These are phyloP conservation scores for Poecilia picta DNA, from an alignment of 2,797 vertebrate species.

Conservation along the genomic window DNA sequence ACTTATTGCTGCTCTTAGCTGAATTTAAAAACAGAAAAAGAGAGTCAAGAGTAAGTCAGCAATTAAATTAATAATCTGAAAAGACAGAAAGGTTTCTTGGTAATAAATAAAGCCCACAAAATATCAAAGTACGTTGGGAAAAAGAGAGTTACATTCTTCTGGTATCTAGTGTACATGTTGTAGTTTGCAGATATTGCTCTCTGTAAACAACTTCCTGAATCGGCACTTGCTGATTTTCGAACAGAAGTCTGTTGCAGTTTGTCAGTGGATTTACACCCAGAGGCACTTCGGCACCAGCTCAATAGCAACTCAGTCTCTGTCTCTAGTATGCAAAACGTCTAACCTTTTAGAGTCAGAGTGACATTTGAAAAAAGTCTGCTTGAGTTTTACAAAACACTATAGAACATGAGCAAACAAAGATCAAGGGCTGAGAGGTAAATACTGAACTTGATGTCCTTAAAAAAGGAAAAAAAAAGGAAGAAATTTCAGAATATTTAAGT, in stretches of 20 bases:
- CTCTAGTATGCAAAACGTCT: slow-evolving; percentile 3
- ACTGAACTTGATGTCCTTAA: slow-evolving; percentile 27
- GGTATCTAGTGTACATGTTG: background rate
- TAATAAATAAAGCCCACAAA: background rate
- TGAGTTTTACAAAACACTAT: slow-evolving; percentile 40
- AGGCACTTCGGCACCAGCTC: background rate
- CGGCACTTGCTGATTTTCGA: background rate
- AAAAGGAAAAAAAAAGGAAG: no score
- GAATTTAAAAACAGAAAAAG: background rate
- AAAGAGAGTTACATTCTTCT: background rate
- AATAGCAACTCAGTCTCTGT: background rate
- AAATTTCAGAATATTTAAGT: no score
- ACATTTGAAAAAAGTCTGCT: slow-evolving; percentile 14
- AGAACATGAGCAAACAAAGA: slow-evolving; percentile 38
- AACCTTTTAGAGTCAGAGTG: slow-evolving; percentile 11
- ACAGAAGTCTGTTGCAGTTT: background rate
- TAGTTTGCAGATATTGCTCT: background rate
- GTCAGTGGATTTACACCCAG: background rate
- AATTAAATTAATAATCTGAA: background rate
- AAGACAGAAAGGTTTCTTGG: background rate
- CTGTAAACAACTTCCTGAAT: background rate
- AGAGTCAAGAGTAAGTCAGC: background rate
- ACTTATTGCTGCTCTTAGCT: background rate
- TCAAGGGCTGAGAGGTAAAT: slow-evolving; percentile 40
- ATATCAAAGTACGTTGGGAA: background rate